phyloP scores from a whole-genome alignment of 2,113 vertebrate genomes.

The Takifugu bimaculatus region DNA sequence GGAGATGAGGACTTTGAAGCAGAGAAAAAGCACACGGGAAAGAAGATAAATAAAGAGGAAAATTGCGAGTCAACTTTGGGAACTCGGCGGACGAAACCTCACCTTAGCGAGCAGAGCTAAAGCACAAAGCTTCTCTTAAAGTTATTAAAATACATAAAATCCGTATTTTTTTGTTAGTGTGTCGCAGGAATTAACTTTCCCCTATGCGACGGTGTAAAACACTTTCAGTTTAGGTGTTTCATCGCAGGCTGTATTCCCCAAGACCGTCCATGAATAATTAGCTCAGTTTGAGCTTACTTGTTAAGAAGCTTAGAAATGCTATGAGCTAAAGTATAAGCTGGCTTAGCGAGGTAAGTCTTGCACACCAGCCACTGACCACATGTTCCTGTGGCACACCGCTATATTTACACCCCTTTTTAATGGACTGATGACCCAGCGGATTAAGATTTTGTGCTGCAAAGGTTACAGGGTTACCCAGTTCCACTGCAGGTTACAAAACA shows the following conservation, averaged over 20 bases:
- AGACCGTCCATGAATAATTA: slow-evolving; percentile 67
- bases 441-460: slow-evolving; percentile 11
- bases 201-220: slow-evolving; percentile 25
- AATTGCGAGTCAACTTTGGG: slow-evolving; percentile 35
- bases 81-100: slow-evolving; percentile 25
- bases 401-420: slow-evolving; percentile 32
- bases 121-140: background rate
- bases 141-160: background rate
- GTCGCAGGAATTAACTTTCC: slow-evolving; percentile 16
- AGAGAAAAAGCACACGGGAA: slow-evolving; percentile 32
- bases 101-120: slow-evolving; percentile 1
- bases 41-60: slow-evolving; percentile 48
- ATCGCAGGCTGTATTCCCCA: slow-evolving; percentile 39
- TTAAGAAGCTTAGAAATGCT: slow-evolving; percentile 71
- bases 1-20: slow-evolving; percentile 29
- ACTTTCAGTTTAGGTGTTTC: slow-evolving; percentile 24
- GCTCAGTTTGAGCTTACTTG: slow-evolving; percentile 66
- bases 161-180: too few relatives aligned
- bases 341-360: slow-evolving; percentile 65
- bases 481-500: slow-evolving; percentile 11
- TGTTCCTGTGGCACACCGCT: slow-evolving; percentile 38
- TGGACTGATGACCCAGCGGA: slow-evolving; percentile 12
- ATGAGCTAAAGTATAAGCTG: slow-evolving; percentile 68
- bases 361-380: slow-evolving; percentile 62
- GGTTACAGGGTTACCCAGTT: background rate